These are phyloP conservation scores for Sycophila texana DNA, from an alignment of 2,888 invertebrate genomes.

Conservation along the genomic window DNA sequence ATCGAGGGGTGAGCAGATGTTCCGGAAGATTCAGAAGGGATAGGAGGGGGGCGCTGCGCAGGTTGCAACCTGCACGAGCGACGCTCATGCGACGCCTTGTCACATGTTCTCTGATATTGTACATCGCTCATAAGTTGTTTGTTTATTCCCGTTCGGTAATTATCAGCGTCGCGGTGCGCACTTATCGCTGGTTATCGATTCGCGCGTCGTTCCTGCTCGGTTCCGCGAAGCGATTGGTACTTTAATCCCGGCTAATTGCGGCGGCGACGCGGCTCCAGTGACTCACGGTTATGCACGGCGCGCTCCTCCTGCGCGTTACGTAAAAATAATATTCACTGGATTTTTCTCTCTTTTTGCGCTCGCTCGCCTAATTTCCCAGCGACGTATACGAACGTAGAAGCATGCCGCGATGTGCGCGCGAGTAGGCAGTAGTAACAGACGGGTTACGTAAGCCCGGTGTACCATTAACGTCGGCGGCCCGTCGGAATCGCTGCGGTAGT, in stretches of 20 bases:
- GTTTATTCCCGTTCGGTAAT: neutral
- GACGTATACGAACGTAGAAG: neutral
- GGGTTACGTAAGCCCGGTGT: conserved; percentile 15
- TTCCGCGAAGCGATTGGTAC: conserved; percentile 15
- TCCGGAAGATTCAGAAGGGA: neutral
- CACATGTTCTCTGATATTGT: too few species aligned
- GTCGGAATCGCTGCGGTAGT: neutral
- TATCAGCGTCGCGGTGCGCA: neutral
- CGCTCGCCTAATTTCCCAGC: too few species aligned
- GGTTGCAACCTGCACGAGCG: neutral
- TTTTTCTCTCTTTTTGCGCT: too few species aligned
- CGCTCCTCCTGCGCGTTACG: neutral
- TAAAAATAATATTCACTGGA: neutral
- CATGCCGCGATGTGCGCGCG: neutral
- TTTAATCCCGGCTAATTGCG: neutral
- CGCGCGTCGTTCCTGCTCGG: conserved; percentile 5
- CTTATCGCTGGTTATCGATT: conserved; percentile 13
- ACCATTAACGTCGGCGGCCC: neutral
- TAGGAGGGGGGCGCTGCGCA: neutral
- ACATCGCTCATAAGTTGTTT: neutral
- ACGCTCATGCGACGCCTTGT: neutral
- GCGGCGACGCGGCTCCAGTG: neutral
- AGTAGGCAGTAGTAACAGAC: neutral
- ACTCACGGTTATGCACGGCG: neutral
- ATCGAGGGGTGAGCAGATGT: too few species aligned